These are phyloP conservation scores for Dolichomitus sp. DNA, from an alignment of 2,888 invertebrate species.

Conservation along the genomic window DNA sequence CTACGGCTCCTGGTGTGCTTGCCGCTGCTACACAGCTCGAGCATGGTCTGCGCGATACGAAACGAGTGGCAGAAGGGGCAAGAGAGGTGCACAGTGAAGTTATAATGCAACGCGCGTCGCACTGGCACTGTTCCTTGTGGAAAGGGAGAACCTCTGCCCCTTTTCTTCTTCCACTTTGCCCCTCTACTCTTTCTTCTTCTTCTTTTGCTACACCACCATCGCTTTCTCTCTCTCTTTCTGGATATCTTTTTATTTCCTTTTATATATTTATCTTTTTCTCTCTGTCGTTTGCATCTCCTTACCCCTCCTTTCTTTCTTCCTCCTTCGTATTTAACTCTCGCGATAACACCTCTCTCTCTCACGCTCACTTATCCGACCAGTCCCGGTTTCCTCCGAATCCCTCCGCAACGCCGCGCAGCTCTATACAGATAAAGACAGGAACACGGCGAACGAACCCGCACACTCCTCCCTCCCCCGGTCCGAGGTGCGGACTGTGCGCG, in stretches of 20 bases:
- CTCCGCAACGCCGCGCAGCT: slow-evolving; percentile 39
- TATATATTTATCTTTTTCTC: slow-evolving; percentile 34
- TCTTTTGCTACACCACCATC: slow-evolving; percentile 30
- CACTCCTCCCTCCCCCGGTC: background rate
- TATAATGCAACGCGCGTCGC: slow-evolving; percentile 81
- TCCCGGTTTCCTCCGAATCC: slow-evolving; percentile 44
- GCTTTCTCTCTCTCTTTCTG: slow-evolving; percentile 38
- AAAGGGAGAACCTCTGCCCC: slow-evolving; percentile 68
- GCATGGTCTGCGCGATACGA: slow-evolving; percentile 4
- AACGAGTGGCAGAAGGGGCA: slow-evolving; percentile 28
- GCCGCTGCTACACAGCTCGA: slow-evolving; percentile 8
- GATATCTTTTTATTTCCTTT: slow-evolving; percentile 17
- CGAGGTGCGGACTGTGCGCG: slow-evolving; percentile 24
- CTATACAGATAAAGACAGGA: slow-evolving; percentile 65
- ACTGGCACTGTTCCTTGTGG: slow-evolving; percentile 40
- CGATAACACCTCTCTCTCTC: slow-evolving; percentile 28
- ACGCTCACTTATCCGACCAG: slow-evolving; percentile 39
- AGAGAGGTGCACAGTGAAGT: slow-evolving; percentile 65
- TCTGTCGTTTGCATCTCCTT: slow-evolving; percentile 1
- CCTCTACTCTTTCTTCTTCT: background rate
- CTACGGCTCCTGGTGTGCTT: slow-evolving; percentile 25
- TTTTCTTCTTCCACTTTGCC: slow-evolving; percentile 51
- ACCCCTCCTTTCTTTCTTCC: slow-evolving; percentile 13
- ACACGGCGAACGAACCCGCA: slow-evolving; percentile 68
- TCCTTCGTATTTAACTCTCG: slow-evolving; percentile 33